A percentile compares a stretch with the other conserved stretches of the same genome.
Conservation (phyloP, 2,113 vertebrate genomes). For the Carettochelys insculpta region DNA sequence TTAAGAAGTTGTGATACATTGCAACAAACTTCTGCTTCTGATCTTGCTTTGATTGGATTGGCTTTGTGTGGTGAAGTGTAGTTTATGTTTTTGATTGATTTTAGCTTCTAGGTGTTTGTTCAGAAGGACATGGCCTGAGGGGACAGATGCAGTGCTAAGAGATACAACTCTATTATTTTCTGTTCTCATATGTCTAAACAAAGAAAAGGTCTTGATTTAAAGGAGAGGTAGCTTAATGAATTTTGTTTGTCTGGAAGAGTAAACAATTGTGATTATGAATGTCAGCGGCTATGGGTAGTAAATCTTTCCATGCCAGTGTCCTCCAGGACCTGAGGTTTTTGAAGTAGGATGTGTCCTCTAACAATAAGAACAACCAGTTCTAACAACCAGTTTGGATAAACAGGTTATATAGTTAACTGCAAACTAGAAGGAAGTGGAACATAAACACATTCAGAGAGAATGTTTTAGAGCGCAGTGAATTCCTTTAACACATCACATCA, state of each 20-base stretch:
- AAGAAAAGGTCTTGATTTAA: slow-evolving; percentile 42
- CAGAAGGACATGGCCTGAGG: slow-evolving; percentile 26
- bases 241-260: slow-evolving; percentile 39
- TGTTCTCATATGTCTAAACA: slow-evolving; percentile 38
- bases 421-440: background rate
- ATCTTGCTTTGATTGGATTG: background rate
- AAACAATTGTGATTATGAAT: slow-evolving; percentile 62
- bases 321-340: background rate
- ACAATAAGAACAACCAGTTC: background rate
- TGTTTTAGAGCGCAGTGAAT: background rate
- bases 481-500: background rate
- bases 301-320: slow-evolving; percentile 19
- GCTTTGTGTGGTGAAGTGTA: background rate
- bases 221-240: slow-evolving; percentile 48
- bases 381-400: background rate
- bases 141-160: slow-evolving; percentile 27
- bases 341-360: background rate
- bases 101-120: slow-evolving; percentile 44
- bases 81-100: slow-evolving; percentile 53
- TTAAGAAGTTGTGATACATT: background rate
- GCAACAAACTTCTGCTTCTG: background rate
- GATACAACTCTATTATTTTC: background rate
- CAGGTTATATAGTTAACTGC: background rate
- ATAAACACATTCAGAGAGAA: background rate
- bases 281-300: slow-evolving; percentile 15